Evolutionary conservation across 2,888 invertebrate species (phyloP), one percentile per base, ranked within the genome.

Genomic region (Lydus trimaculatus): DNA sequence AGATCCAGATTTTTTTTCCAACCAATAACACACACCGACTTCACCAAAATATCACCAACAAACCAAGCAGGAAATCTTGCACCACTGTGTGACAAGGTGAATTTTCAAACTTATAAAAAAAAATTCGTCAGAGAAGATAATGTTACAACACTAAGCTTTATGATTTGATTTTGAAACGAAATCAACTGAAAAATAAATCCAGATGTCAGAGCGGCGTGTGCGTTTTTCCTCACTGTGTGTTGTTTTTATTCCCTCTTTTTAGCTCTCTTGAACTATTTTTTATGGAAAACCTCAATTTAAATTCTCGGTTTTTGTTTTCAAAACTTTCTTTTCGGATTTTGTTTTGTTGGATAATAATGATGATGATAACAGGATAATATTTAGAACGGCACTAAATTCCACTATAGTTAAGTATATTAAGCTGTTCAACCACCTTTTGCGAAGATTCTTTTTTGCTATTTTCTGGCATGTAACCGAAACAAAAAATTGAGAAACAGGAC

Each of bases 1-100:
- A 64, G 23, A 61, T 66, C 69, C 66, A 52, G 66, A 64, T 33
- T 52, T 20, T 52, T 20, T 23, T 7, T 11, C 33, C 11, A 23
- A 61, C 64, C 48, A 67, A 63, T 43, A 43, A 43, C 43, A 43
- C 43, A 43, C 63, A 69, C 69, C 69, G 63, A 61, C 69, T 69
- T 65, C 66, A 60, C 61, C 65, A 63, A 69, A 69, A 8, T 11
- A 69, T 69, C 63, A 69, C 69, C 62, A 65, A 61, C 31, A 68
- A 63, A 69, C 33, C 56, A 69, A 69, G 69, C 66, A 69, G 61
- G 69, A 64, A 65, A 66, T 69, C 59, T 62, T 59, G 58, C 52
- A 63, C 52, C 28, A 4, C 20, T 52, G 20, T 52, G 48, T 31
- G 63, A 64, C 66, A 66, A 65, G 52, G 33, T n/a, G 61, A 52